Base-by-base conservation (phyloP, 2,797 vertebrate species). In the Ptychadena robeensis region DNA sequence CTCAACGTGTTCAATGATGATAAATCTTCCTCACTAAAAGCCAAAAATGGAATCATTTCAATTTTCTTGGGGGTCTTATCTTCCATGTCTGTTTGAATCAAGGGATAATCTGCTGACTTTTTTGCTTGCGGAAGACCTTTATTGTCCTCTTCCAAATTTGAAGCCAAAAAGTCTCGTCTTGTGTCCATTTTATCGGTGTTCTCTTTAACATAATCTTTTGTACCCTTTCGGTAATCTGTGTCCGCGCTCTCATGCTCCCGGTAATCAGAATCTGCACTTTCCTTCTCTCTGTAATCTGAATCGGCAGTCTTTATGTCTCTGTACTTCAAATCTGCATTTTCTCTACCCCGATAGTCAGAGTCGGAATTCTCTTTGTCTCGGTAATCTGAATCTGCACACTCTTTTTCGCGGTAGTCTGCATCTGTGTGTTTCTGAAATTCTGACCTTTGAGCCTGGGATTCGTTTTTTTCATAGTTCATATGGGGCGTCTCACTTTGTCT, bases 401-500 rank as follows among this genome's bases (percentile, higher is more conserved):
- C 72, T 28, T 75, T 82, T 1, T 34, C 71, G 2, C 71, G 77
- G 22, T 84, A 84, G 31, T 84, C 77, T 6, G 64, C 8, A 34
- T 82, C 80, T 4, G 48, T 44, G 3, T 28, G 64, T 53, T 57
- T 65, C 8, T 25, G 18, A n/a, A 59, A 61, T 32, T 74, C 53
- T 35, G 59, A 3, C 4, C 68, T 31, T 31, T 67, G 30, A 12
- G 71, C 37, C 22, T 77, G 27, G 5, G 57, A n/a, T 2, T 44
- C 48, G 25, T 12, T 25, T 9, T 79, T 69, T 3, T 73, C 12
- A 27, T 31, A 27, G 27, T 22, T 10, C 11, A 11, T 37, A 28
- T 14, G 11, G 7, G 25, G 15, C 0, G 11, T 35, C 31, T 57
- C 9, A 3, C 3, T 31, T 11, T 66, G 86, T 90, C 90, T 85